Base-by-base conservation (phyloP, 2,113 vertebrate species). In the Epinephelus fuscoguttatus region DNA sequence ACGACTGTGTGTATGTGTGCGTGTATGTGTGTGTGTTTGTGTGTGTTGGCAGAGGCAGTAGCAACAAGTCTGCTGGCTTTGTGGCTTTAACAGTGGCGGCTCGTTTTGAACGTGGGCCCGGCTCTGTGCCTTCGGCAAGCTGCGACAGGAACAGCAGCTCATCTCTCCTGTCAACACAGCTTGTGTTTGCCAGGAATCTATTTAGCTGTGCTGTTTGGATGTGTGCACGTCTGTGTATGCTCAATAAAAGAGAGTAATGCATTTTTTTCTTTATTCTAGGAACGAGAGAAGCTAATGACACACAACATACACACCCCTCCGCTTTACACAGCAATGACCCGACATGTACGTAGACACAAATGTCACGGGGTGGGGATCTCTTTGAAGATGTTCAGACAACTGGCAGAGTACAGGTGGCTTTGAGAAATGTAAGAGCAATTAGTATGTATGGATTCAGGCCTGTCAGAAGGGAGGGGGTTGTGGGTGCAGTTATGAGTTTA, bases 111-210 rank as follows among this genome's bases (percentile, higher is more conserved):
- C 84, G 4, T 4, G 50, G 80, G 84, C 87, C 89, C 70, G 7
- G 77, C 81, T 80, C 85, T 78, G 82, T 49, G 88, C 91, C 91
- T 79, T 62, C 57, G 70, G 92, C 95, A 94, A 93, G 95, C 93
- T 88, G 81, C 59, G 73, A 95, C 95, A 94, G 91, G 95, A 94
- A 91, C 91, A 89, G 90, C 74, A 84, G 89, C 92, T 94, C 91
- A 90, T 93, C 93, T 92, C 91, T 93, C 85, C 90, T 94, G 94
- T 94, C 94, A 95, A 94, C 92, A 92, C 93, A 88, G 90, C 86
- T 94, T 94, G 91, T 91, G 91, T 91, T 94, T 93, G 93, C 93
- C 92, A 94, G 84, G 88, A 92, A 92, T 88, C 92, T 89, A 90
- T 93, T 94, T 88, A 89, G 89, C 88, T 17, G 79, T 6, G 56